Evolutionary conservation across 2,113 vertebrate species (phyloP).

Genomic region (Polyodon spathula): DNA sequence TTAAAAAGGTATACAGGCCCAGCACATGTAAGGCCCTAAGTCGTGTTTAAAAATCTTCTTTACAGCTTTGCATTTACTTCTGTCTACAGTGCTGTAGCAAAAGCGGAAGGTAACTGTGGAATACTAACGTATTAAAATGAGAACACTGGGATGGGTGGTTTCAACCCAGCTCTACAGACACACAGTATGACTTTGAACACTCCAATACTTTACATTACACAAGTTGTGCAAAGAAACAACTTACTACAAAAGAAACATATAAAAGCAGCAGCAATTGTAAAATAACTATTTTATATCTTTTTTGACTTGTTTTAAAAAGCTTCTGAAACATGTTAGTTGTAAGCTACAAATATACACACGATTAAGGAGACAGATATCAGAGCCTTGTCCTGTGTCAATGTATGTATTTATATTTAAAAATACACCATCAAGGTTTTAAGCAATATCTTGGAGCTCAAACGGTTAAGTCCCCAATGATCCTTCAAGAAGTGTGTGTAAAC

Average conservation of each 20-base stretch:
- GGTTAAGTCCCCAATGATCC: too few relatives aligned
- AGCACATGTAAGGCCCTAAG: too few relatives aligned
- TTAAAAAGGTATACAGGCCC: too few relatives aligned
- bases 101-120: background rate
- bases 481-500: too few relatives aligned
- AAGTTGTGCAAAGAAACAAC: constrained; percentile 38
- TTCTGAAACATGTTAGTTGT: constrained; percentile 56
- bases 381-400: too few relatives aligned
- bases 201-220: constrained; percentile 36
- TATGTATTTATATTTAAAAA: too few relatives aligned
- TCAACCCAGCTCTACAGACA: constrained; percentile 9
- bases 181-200: constrained; percentile 26
- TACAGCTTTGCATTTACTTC: background rate
- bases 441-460: too few relatives aligned
- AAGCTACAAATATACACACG: constrained; percentile 58
- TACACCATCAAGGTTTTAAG: too few relatives aligned
- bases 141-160: background rate
- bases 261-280: constrained; percentile 57
- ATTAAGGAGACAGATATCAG: constrained; percentile 37
- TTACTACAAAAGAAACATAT: constrained; percentile 29
- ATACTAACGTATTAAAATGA: background rate
- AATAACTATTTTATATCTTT: constrained; percentile 51
- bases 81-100: constrained; percentile 2
- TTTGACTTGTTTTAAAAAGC: constrained; percentile 54
- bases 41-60: background rate